phyloP scores from a whole-genome alignment of 2,888 invertebrate species.

The Sepioteuthis lessoniana region DNA sequence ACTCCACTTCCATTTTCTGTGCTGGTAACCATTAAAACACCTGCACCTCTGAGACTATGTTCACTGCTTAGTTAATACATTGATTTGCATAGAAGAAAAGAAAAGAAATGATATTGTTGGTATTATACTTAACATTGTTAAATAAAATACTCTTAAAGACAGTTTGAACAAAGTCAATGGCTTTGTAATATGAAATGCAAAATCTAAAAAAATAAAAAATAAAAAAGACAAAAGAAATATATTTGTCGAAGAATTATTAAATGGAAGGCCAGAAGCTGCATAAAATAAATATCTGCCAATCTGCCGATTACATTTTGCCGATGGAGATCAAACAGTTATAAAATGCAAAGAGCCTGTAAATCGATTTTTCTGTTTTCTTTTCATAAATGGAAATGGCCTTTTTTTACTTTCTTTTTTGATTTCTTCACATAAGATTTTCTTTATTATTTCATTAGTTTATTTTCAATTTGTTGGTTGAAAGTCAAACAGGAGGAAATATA shows the following conservation, averaged over 20 bases:
- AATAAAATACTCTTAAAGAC: neutral
- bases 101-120: too few species aligned
- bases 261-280: constrained; percentile 18
- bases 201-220: neutral
- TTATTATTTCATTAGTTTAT: neutral
- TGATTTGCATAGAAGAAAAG: too few species aligned
- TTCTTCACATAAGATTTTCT: neutral
- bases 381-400: neutral
- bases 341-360: neutral
- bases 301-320: neutral
- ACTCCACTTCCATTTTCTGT: too few species aligned
- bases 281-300: constrained; percentile 33
- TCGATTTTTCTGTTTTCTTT: constrained; percentile 8
- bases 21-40: too few species aligned
- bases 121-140: neutral
- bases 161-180: neutral
- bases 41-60: too few species aligned
- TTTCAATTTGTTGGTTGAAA: neutral
- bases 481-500: neutral
- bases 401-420: neutral
- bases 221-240: neutral
- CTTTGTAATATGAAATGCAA: neutral
- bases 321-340: constrained; percentile 23
- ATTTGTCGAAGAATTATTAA: neutral
- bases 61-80: too few species aligned